Percentiles rank a stretch among this genome's conserved stretches.
Evolutionary conservation across 64 coral and sea anemone genomes (phyloP).

Genomic region (Montipora foliosa): DNA sequence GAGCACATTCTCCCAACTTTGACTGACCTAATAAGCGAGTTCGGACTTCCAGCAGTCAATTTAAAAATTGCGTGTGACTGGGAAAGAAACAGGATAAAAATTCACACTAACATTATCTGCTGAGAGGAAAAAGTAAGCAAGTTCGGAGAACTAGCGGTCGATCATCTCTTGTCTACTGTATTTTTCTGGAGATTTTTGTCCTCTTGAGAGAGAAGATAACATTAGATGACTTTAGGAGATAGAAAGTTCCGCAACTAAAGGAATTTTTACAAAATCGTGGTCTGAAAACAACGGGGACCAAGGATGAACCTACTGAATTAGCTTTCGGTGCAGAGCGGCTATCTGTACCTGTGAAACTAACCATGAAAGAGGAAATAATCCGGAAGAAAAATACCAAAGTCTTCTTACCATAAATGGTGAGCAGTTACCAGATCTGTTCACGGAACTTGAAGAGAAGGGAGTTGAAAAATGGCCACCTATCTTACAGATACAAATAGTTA

Average conservation of each 20-base stretch:
- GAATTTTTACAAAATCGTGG: constrained; percentile 58
- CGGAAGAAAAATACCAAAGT: constrained; percentile 48
- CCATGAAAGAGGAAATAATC: constrained; percentile 50
- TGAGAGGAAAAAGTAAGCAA: no score
- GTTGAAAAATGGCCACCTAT: constrained; percentile 78
- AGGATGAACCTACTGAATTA: constrained; percentile 71
- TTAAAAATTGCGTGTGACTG: no score
- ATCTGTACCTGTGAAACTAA: constrained; percentile 51
- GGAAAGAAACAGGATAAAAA: no score
- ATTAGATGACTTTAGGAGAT: constrained; percentile 65
- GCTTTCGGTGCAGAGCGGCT: constrained; percentile 57
- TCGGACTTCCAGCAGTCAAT: no score
- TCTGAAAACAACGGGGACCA: constrained; percentile 73
- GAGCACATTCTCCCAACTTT: no score
- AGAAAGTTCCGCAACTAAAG: constrained; percentile 71
- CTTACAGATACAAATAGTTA: constrained; percentile 51
- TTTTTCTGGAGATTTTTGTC: not conserved
- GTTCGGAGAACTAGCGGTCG: no score
- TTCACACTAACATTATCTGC: no score
- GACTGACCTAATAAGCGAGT: no score
- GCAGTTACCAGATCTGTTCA: constrained; percentile 73
- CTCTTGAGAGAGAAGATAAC: not conserved
- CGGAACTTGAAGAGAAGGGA: constrained; percentile 69
- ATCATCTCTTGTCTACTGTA: no score
- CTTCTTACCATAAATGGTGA: constrained; percentile 49